Conservation (phyloP, 2,797 vertebrate species). For the Microhierax caerulescens region DNA sequence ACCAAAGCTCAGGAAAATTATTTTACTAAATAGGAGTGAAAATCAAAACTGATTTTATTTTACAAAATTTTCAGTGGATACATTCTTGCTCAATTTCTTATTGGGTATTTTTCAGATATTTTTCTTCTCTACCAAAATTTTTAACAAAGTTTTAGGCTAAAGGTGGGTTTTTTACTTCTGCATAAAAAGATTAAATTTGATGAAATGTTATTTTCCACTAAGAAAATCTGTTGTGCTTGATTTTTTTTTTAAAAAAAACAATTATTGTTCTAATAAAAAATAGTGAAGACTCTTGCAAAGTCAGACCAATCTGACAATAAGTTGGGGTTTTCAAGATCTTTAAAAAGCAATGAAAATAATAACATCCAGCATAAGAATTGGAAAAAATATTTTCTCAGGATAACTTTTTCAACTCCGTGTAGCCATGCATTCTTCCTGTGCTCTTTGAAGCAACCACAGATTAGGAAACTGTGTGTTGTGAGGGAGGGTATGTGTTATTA, state of each 20-base stretch:
- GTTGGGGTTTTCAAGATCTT: neutral
- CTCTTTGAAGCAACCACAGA: neutral
- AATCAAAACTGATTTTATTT: neutral
- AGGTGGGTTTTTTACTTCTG: neutral
- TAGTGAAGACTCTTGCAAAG: neutral
- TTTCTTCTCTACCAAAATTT: neutral
- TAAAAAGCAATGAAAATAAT: neutral
- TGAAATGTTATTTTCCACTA: neutral
- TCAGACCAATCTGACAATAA: neutral
- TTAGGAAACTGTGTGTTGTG: neutral
- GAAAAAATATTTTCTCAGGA: neutral
- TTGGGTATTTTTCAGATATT: neutral
- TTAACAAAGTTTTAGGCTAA: neutral
- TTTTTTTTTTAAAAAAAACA: neutral
- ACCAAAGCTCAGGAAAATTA: neutral
- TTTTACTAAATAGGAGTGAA: neutral
- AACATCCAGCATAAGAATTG: neutral
- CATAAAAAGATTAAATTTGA: neutral
- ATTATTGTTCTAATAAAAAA: neutral
- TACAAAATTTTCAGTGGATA: neutral
- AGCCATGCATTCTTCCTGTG: neutral
- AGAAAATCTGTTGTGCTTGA: neutral
- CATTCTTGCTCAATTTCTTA: neutral
- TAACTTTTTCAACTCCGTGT: neutral
- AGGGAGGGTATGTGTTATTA: neutral